Base-by-base conservation (phyloP, 2,113 vertebrate species). In the Oreochromis spilurus region DNA sequence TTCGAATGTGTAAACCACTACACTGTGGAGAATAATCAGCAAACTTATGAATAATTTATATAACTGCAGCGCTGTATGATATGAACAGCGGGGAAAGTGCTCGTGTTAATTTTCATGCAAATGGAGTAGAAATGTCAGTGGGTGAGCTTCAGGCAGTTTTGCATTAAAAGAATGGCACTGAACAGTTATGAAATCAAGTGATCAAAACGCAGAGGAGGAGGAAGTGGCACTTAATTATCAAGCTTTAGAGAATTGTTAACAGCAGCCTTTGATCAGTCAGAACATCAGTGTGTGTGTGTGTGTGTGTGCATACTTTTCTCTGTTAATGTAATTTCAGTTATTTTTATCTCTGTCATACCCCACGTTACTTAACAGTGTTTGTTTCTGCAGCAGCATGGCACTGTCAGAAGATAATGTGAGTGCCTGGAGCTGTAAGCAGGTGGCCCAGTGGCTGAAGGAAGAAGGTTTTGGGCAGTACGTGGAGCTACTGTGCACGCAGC, bases 401-500 rank as follows among this genome's bases (percentile, higher is more conserved):
- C 91, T 87, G 62, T 95, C 92, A 40, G 96, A 97, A 34, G 94
- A 96, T 19, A 95, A 95, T 81, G 98, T 97, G 89, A 97, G 95
- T 2, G 91, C 95, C 19, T 99, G 98, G 98, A 98, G 96, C 58
- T 97, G 96, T 77, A 96, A 96, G 88, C 97, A 97, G 3, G 98
- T 99, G 82, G 97, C 97, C 86, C 96, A 89, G 85, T 99, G 98
- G 98, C 95, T 99, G 83, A 97, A 96, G 90, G 96, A 97, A 17
- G 97, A 99, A 95, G 98, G 98, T 3, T 99, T 99, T 84, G 96
- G 96, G 60, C 97, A 98, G 52, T 99, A 99, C 3, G 97, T 97
- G 94, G 97, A 97, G 75, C 81, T 97, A 77, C 26, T 99, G 87
- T 99, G 98, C 88, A 96, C 96, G 70, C 97, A 95, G 67, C 98